A percentile compares a stretch with the other conserved stretches of the same genome.
phyloP scores from a whole-genome alignment of 2,888 invertebrate genomes.

The Syritta pipiens region DNA sequence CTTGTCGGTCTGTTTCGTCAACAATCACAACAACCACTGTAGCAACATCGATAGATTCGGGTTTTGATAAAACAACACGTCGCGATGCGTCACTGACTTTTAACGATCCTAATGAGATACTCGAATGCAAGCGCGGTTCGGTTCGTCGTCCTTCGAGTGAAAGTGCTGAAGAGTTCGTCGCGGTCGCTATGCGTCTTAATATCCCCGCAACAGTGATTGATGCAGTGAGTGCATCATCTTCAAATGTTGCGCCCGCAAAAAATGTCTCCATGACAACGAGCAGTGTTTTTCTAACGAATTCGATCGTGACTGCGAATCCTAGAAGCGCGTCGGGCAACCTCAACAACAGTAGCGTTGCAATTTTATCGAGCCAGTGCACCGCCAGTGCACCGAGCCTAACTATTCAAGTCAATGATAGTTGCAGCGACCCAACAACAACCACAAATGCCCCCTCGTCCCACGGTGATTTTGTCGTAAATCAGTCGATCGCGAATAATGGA shows the following conservation, averaged over 20 bases:
- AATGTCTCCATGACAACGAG: slow-evolving; percentile 71
- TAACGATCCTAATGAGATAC: slow-evolving; percentile 44
- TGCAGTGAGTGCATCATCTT: slow-evolving; percentile 70
- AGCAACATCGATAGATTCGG: slow-evolving; percentile 36
- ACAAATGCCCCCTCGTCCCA: slow-evolving; percentile 50
- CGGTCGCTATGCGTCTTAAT: slow-evolving; percentile 76
- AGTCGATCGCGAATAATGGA: slow-evolving; percentile 75
- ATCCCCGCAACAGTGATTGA: slow-evolving; percentile 73
- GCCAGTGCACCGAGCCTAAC: slow-evolving; percentile 77
- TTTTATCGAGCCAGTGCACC: slow-evolving; percentile 68
- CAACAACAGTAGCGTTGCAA: slow-evolving; percentile 69
- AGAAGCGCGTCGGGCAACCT: slow-evolving; percentile 45
- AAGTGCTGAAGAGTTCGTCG: slow-evolving; percentile 60
- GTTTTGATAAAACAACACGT: not conserved
- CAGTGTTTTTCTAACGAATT: slow-evolving; percentile 74
- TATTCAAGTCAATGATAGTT: slow-evolving; percentile 78
- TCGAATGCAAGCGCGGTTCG: slow-evolving; percentile 58
- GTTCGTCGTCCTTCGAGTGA: slow-evolving; percentile 46
- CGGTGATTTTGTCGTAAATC: slow-evolving; percentile 70
- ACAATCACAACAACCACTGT: slow-evolving; percentile 32
- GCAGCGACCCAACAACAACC: slow-evolving; percentile 69
- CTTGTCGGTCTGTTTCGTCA: slow-evolving; percentile 36
- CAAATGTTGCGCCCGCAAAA: slow-evolving; percentile 57
- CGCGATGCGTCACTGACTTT: slow-evolving; percentile 51
- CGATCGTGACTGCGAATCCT: slow-evolving; percentile 51